Evolutionary conservation across 2,113 vertebrate species (phyloP).

Genomic region (Labeo catla): DNA sequence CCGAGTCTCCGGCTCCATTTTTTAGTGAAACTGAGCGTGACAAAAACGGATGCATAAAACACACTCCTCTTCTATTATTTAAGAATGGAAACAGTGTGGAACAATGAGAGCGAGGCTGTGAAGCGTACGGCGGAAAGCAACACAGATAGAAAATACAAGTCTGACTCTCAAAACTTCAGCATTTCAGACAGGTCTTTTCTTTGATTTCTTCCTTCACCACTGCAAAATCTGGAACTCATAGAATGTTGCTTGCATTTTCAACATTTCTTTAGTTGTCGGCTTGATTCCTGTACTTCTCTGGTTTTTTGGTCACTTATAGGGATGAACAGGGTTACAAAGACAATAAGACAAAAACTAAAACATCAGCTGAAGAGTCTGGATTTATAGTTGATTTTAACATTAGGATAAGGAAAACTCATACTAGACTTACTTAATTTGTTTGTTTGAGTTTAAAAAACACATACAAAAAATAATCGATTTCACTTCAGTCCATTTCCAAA

Average conservation of each 20-base stretch:
- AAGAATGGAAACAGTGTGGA: constrained; percentile 67
- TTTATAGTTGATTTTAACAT: background rate
- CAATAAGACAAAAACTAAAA: background rate
- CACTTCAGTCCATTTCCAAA: too few relatives aligned
- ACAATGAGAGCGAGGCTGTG: constrained; percentile 60
- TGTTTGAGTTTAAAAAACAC: too few relatives aligned
- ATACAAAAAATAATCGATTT: too few relatives aligned
- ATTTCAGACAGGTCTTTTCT: background rate
- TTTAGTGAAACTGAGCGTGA: constrained; percentile 78
- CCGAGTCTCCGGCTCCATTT: constrained; percentile 38
- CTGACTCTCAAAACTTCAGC: constrained; percentile 17
- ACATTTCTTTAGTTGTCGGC: background rate
- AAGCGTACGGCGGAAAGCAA: background rate
- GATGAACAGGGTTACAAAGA: background rate
- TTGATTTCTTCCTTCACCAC: background rate
- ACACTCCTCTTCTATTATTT: constrained; percentile 78
- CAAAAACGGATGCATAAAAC: constrained; percentile 74
- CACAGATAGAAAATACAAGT: constrained; percentile 2
- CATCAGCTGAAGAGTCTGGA: background rate
- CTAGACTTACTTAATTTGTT: too few relatives aligned
- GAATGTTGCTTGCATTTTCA: background rate
- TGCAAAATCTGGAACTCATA: background rate
- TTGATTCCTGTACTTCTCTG: background rate
- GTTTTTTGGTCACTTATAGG: background rate
- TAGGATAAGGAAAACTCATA: background rate